Base-by-base conservation (phyloP, 2,888 invertebrate genomes). In the Brachypalpus laphriformis region DNA sequence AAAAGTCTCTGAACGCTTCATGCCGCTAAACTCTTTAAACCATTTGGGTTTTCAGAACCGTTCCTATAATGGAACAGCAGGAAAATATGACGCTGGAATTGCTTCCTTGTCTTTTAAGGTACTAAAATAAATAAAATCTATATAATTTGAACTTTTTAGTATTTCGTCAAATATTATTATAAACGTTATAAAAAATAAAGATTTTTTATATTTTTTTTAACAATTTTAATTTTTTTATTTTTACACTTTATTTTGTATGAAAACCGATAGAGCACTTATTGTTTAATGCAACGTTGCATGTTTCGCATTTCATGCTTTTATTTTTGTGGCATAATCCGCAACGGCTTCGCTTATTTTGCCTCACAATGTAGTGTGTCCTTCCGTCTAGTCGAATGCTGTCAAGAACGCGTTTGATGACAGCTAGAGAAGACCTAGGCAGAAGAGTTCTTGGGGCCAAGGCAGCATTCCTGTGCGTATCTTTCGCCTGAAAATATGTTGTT, bases 331-430 rank as follows among this genome's bases (percentile, higher is more conserved):
- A 40, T 9, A 40, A 40, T 40, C 40, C 40, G 40, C 40, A 40
- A 9, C 54, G 31, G 6, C 54, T 54, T 31, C 31, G 54, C 31
- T 54, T 31, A 7, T 54, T 7, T 31, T 54, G 54, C 1, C 11
- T 54, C 16, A 54, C 28, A 11, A 54, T 56, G 11, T 11, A 4
- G 11, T 56, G 56, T 7, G 56, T 34, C 6, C 7, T 56, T 18
- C 20, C 56, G 31, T 34, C 56, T 31, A 34, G 18, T 11, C 37
- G 56, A 56, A 56, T 56, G 31, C 34, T 34, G 56, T 34, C 56
- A 5, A 34, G 34, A 56, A 56, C 37, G 31, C 56, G 28, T 54
- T 54, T 54, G 25, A n/a, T 54, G 28, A 54, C 28, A 34, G 34
- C 40, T 42, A 42, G 14, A 42, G 37, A 37, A 5, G 45, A 45